phyloP scores from a whole-genome alignment of 2,113 vertebrate genomes.

The Takifugu flavidus region DNA sequence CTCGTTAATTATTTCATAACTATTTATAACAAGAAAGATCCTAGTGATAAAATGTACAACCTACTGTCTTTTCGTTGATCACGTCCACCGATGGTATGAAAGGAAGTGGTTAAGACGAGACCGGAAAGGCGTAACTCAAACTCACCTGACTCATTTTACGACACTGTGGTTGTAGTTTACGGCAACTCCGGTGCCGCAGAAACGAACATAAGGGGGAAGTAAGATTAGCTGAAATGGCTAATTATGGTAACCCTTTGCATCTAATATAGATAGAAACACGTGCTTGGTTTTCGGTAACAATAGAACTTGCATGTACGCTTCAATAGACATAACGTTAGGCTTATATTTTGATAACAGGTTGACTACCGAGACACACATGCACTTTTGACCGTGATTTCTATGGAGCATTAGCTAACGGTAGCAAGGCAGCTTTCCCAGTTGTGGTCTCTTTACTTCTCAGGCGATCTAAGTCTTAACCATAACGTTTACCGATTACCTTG shows the following conservation, averaged over 20 bases:
- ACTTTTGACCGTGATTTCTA: slow-evolving; percentile 45
- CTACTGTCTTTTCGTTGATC: slow-evolving; percentile 24
- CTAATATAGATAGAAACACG: not conserved
- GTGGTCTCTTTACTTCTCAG: slow-evolving; percentile 6
- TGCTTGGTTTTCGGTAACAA: not conserved
- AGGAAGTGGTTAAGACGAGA: slow-evolving; percentile 21
- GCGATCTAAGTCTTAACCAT: not conserved
- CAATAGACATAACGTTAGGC: not conserved
- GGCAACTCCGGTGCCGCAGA: slow-evolving; percentile 40
- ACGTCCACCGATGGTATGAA: slow-evolving; percentile 9
- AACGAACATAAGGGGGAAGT: slow-evolving; percentile 33
- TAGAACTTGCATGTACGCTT: slow-evolving; percentile 4
- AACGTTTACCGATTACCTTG: not conserved
- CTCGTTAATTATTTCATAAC: rapidly evolving
- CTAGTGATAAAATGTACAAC: slow-evolving; percentile 8
- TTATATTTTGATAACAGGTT: slow-evolving; percentile 2
- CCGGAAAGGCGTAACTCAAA: slow-evolving; percentile 38
- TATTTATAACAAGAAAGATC: rapidly evolving
- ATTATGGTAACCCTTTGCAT: too few relatives aligned
- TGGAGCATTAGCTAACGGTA: slow-evolving; percentile 50
- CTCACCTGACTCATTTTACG: slow-evolving; percentile 17
- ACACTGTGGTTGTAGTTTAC: slow-evolving; percentile 6
- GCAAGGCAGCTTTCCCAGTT: slow-evolving; percentile 6
- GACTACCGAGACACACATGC: slow-evolving; percentile 18
- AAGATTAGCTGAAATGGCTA: slow-evolving; percentile 31